Base-by-base conservation (phyloP, 2,797 vertebrate species). In the Heteromormyrus szaboi region DNA sequence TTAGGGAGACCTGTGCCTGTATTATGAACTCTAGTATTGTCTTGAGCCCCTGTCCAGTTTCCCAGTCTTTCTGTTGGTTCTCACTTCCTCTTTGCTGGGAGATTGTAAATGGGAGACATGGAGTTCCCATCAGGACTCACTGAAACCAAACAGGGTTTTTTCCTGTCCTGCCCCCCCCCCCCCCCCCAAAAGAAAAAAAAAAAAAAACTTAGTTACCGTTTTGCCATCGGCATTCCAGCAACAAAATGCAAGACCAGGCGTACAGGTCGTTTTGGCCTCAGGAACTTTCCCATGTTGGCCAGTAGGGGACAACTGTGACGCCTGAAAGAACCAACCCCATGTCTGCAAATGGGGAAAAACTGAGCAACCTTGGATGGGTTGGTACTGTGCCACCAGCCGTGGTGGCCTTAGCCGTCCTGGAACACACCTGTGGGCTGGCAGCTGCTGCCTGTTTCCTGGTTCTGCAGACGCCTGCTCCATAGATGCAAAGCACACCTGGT, bases 191-290 rank as follows among this genome's bases (percentile, higher is more conserved):
- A 46, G 4, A 51, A 53, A 53, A 1, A 17, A 53, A 53, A 50
- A 50, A 53, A 53, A 53, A 53, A 19, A 22, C 1, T 1, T 84
- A 25, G 19, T 46, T 72, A 76, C 29, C 85, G 90, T 93, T 91
- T 65, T 65, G 9, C 62, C 91, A 90, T 93, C 91, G 88, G 91
- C 94, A 95, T 95, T 95, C 95, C 95, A 94, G 89, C 88, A 95
- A 93, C 93, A 94, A 95, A 93, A 91, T 93, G 95, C 94, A 91
- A 94, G 93, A 95, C 94, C 93, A 29, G 90, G 91, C 44, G 5
- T 59, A 41, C 9, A 12, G 5, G 25, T 85, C 4, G 3, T 44
- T 33, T 50, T 37, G 29, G 29, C 85, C 29, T 46, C 41, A 3
- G 53, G 33, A 56, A 3, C 41, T 48, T 85, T 51, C 56, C 88